Evolutionary conservation across 2,888 invertebrate genomes (phyloP).

Genomic region (Phanerotoma sp.): DNA sequence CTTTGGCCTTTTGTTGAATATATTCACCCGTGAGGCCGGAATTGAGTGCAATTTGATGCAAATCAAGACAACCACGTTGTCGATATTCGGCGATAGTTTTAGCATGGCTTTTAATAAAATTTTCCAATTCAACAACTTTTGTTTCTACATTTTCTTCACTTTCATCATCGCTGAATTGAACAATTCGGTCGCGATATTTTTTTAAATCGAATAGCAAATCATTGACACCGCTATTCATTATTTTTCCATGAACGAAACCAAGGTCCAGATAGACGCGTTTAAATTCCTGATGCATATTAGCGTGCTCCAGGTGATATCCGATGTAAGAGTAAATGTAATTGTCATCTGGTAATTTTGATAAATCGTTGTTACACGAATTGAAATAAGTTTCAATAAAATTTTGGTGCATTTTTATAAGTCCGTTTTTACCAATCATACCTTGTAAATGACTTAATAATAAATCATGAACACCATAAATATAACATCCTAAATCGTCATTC

Average conservation of each 20-base stretch:
- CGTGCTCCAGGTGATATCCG: slow-evolving; percentile 69
- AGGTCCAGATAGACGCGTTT: slow-evolving; percentile 66
- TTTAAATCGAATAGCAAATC: slow-evolving; percentile 70
- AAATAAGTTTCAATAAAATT: slow-evolving; percentile 65
- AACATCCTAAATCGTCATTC: slow-evolving; percentile 63
- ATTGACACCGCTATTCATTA: slow-evolving; percentile 68
- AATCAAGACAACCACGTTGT: slow-evolving; percentile 60
- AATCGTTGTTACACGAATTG: slow-evolving; percentile 58
- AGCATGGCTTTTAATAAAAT: slow-evolving; percentile 66
- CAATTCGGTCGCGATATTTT: slow-evolving; percentile 66
- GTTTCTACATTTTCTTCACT: slow-evolving; percentile 56
- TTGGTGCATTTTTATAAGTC: slow-evolving; percentile 61
- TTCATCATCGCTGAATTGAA: no score
- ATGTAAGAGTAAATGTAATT: slow-evolving; percentile 74
- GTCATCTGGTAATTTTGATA: slow-evolving; percentile 67
- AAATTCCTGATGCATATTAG: slow-evolving; percentile 62
- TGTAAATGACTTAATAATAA: slow-evolving; percentile 67
- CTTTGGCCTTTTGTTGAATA: slow-evolving; percentile 62
- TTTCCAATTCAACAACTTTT: slow-evolving; percentile 61
- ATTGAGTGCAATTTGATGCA: slow-evolving; percentile 71
- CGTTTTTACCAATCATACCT: slow-evolving; percentile 54
- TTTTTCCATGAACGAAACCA: slow-evolving; percentile 71
- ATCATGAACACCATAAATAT: slow-evolving; percentile 73
- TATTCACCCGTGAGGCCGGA: slow-evolving; percentile 62
- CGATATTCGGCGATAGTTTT: slow-evolving; percentile 65